phyloP scores from a whole-genome alignment of 2,888 invertebrate species.

The Luperina nickerlii region DNA sequence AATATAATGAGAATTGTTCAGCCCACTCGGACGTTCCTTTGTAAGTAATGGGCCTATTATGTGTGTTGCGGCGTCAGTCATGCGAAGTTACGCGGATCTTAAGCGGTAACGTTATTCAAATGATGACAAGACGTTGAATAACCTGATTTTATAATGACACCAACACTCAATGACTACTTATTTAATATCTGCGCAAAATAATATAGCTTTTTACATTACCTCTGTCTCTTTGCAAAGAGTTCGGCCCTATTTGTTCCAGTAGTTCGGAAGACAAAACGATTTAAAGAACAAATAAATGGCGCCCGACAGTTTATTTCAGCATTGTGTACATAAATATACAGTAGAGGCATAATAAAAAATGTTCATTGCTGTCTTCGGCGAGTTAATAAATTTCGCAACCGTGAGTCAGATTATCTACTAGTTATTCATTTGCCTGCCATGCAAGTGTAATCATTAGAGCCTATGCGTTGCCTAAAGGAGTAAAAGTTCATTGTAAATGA shows the following conservation, averaged over 20 bases:
- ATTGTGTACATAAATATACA: slow-evolving; percentile 57
- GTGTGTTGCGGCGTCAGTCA: slow-evolving; percentile 72
- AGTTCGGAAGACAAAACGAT: slow-evolving; percentile 49
- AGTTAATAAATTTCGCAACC: slow-evolving; percentile 64
- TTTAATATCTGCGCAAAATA: slow-evolving; percentile 21
- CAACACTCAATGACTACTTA: slow-evolving; percentile 44
- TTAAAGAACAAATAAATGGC: slow-evolving; percentile 46
- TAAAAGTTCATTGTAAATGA: slow-evolving; percentile 72
- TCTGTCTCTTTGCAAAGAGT: not conserved
- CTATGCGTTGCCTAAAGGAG: slow-evolving; percentile 68
- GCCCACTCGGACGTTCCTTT: slow-evolving; percentile 71
- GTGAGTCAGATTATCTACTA: slow-evolving; percentile 66
- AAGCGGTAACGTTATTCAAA: slow-evolving; percentile 73
- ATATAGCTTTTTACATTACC: slow-evolving; percentile 21
- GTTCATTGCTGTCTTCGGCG: slow-evolving; percentile 56
- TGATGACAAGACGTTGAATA: slow-evolving; percentile 64
- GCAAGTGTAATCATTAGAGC: slow-evolving; percentile 72
- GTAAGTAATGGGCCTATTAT: slow-evolving; percentile 79
- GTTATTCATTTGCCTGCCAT: slow-evolving; percentile 72
- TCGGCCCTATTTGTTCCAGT: slow-evolving; percentile 32
- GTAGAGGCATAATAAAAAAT: slow-evolving; percentile 53
- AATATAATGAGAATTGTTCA: slow-evolving; percentile 73
- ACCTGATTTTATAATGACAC: slow-evolving; percentile 64
- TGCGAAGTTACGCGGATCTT: slow-evolving; percentile 74
- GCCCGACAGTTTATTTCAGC: slow-evolving; percentile 56